Evolutionary conservation across 1,140 invertebrate species (phyloP), one percentile per base, ranked within the genome.

Genomic region (Xylocopa sonorina): DNA sequence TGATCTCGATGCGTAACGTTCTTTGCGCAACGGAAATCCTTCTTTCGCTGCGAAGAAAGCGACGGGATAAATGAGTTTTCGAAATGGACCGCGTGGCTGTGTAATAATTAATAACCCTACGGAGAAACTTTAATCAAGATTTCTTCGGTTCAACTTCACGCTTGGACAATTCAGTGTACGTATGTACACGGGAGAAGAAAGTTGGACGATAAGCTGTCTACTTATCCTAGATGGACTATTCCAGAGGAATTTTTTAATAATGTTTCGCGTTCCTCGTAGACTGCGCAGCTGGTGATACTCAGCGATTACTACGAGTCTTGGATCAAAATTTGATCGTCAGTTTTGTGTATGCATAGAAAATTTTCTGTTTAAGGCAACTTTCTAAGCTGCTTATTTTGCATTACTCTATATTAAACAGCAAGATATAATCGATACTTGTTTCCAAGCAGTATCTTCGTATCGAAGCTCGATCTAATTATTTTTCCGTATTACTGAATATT

Each of bases 121-220:
- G 14, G 12, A 50, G 58, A 51, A 51, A 51, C 34, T 74, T 74
- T 63, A 27, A 63, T 50, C 71, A 24, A 38, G 41, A 10, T 60
- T 51, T 38, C 43, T 73, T 50, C 48, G 57, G 10, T 51, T 51
- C 29, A 63, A 62, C 41, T 63, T 50, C n/a, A 51, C 16, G 71
- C 43, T 7, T 21, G n/a, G 32, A 21, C 16, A 32, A 55, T 27
- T 32, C 16, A 7, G 27, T n/a, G n/a, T n/a, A n/a, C n/a, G n/a
- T n/a, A 32, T 24, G 9, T 27, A 27, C 43, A 34, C 29, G 41
- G 18, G 2, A 27, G 53, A 60, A 60, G 69, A 72, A 72, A 60
- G 69, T 60, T 60, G 16, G 27, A 43, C 34, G 53, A 58, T 32
- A 29, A 72, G 27, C 24, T 14, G 24, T n/a, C n/a, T n/a, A n/a